A percentile compares a stretch with the other conserved stretches of the same genome.
phyloP scores from a whole-genome alignment of 2,888 invertebrate genomes.

The Xanthorhoe designata region DNA sequence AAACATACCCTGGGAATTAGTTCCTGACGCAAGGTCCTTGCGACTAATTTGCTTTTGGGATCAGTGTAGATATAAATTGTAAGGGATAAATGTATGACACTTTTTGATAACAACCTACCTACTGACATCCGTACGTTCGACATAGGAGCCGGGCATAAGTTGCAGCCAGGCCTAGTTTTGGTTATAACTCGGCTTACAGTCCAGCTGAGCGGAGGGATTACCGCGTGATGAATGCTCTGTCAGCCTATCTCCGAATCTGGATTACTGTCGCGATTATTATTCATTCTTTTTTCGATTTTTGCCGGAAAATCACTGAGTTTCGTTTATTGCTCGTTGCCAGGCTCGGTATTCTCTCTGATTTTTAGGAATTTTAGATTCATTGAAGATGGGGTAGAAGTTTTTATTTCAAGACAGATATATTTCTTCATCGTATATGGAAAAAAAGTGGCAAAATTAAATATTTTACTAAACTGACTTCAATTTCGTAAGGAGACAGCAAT shows the following conservation, averaged over 20 bases:
- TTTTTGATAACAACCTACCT: too few species aligned
- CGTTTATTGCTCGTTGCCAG: neutral
- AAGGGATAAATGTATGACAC: neutral
- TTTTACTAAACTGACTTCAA: too few species aligned
- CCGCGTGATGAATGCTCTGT: slow-evolving; percentile 35
- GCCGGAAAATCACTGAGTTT: neutral
- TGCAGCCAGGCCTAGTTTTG: neutral
- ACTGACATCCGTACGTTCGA: too few species aligned
- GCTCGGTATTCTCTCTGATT: neutral
- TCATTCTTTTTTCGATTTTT: slow-evolving; percentile 17
- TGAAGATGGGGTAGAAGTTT: too few species aligned
- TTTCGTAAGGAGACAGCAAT: too few species aligned
- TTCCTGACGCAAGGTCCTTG: neutral
- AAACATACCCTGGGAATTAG: neutral
- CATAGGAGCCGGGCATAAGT: too few species aligned
- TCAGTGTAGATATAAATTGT: neutral
- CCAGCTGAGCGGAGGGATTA: slow-evolving; percentile 27
- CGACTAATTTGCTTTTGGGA: neutral
- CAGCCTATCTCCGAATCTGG: slow-evolving; percentile 32
- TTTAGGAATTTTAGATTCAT: too few species aligned
- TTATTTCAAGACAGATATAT: too few species aligned
- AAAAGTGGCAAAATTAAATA: too few species aligned
- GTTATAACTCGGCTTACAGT: neutral
- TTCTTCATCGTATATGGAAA: too few species aligned
- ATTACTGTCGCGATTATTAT: slow-evolving; percentile 22